A percentile compares a stretch with the other conserved stretches of the same genome.
Evolutionary conservation across 2,113 vertebrate species (phyloP).

Genomic region (Pelmatolapia mariae): DNA sequence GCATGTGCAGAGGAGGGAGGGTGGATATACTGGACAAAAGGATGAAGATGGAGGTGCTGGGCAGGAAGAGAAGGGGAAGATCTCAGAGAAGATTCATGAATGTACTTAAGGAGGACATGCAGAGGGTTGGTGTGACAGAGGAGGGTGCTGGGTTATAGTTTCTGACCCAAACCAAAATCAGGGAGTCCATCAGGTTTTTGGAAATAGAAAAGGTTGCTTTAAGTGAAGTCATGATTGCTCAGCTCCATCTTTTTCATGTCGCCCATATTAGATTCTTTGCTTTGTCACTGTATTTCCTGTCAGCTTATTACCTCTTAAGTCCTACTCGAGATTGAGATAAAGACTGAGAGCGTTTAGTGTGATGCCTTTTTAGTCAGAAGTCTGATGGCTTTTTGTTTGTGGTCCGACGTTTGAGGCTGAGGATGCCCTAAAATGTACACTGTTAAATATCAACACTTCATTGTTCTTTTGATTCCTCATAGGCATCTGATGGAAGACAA

Average conservation of each 20-base stretch:
- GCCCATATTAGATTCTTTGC: background rate
- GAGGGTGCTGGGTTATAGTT: background rate
- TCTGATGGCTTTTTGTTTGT: background rate
- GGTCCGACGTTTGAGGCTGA: background rate
- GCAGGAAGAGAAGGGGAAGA: background rate
- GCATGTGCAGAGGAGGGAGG: background rate
- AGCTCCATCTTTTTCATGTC: background rate
- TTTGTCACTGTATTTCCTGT: background rate
- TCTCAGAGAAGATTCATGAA: background rate
- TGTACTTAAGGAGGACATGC: background rate
- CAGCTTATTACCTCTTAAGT: background rate
- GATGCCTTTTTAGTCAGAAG: background rate
- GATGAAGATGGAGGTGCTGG: background rate
- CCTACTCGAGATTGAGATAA: accelerated
- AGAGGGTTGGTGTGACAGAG: background rate
- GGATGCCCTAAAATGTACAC: background rate
- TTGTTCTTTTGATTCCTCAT: background rate
- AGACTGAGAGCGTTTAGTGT: background rate
- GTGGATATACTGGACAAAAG: background rate
- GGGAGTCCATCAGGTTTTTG: background rate
- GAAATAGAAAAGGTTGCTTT: background rate
- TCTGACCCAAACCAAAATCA: background rate
- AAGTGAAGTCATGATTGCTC: background rate
- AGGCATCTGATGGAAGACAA: background rate
- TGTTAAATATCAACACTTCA: background rate